These are phyloP conservation scores for zebrafish (Danio rerio) DNA, from an alignment of 2,113 vertebrate genomes.

Conservation along the genomic window DNA sequence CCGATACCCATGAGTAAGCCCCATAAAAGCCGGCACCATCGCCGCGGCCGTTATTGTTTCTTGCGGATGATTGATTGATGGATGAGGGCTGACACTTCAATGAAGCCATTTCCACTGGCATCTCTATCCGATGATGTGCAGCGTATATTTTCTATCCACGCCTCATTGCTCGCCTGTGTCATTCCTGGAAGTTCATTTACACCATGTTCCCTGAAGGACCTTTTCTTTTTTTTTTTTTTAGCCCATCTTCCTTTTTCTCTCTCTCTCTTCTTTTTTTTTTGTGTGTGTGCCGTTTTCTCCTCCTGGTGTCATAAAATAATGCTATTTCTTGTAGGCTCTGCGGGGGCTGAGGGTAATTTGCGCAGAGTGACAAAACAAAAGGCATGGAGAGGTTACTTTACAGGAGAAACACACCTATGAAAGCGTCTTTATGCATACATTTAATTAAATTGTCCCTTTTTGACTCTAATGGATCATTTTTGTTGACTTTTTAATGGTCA, in stretches of 20 bases:
- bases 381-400: slow-evolving; percentile 77
- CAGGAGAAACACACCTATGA: slow-evolving; percentile 69
- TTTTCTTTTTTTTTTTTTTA: slow-evolving; percentile 67
- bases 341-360: slow-evolving; percentile 75
- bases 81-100: slow-evolving; percentile 99
- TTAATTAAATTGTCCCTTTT: background rate
- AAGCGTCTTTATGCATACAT: slow-evolving; percentile 56
- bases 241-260: slow-evolving; percentile 58
- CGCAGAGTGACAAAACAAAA: slow-evolving; percentile 75
- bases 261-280: slow-evolving; percentile 60
- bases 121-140: slow-evolving; percentile 99
- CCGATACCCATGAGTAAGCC: slow-evolving; percentile 98
- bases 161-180: slow-evolving; percentile 99
- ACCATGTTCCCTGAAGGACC: slow-evolving; percentile 97
- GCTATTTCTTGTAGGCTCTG: slow-evolving; percentile 83
- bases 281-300: slow-evolving; percentile 70
- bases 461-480: no score
- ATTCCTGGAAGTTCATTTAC: slow-evolving; percentile 99
- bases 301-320: slow-evolving; percentile 89
- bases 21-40: slow-evolving; percentile 92
- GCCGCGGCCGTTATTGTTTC: slow-evolving; percentile 93
- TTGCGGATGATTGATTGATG: slow-evolving; percentile 99
- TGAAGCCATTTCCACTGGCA: slow-evolving; percentile 99
- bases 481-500: no score
- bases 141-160: slow-evolving; percentile 99